Conservation (phyloP, 1,140 invertebrate species). For the Argopecten irradians region DNA sequence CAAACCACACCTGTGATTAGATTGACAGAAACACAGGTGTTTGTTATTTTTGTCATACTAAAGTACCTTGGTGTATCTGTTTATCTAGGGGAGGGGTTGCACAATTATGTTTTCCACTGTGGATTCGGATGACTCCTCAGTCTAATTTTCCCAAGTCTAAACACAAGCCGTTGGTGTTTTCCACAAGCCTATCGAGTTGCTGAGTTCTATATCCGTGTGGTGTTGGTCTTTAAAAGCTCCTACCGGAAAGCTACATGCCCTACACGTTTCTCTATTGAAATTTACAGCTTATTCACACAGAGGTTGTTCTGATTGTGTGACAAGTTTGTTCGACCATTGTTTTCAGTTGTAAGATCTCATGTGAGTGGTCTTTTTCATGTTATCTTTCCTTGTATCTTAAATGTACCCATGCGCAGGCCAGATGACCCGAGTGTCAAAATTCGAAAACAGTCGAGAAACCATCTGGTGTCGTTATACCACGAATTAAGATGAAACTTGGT, state of each 20-base stretch:
- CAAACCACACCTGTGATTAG: background rate
- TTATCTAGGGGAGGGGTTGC: background rate
- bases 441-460: background rate
- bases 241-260: background rate
- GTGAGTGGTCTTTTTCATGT: background rate
- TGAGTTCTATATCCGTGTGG: background rate
- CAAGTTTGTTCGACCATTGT: background rate
- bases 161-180: background rate
- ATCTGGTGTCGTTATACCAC: background rate
- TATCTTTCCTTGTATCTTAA: background rate
- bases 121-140: conserved; percentile 6
- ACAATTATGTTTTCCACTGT: background rate
- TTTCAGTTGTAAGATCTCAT: conserved; percentile 22
- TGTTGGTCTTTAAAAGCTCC: background rate
- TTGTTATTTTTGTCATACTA: background rate
- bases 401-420: conserved; percentile 13
- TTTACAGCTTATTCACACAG: conserved; percentile 4
- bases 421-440: conserved; percentile 11
- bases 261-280: background rate
- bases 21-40: background rate
- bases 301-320: background rate
- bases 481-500: background rate
- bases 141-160: background rate
- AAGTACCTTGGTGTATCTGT: background rate
- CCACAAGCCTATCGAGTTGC: background rate